phyloP scores from a whole-genome alignment of 2,113 vertebrate species.

The Cranoglanis bouderius region DNA sequence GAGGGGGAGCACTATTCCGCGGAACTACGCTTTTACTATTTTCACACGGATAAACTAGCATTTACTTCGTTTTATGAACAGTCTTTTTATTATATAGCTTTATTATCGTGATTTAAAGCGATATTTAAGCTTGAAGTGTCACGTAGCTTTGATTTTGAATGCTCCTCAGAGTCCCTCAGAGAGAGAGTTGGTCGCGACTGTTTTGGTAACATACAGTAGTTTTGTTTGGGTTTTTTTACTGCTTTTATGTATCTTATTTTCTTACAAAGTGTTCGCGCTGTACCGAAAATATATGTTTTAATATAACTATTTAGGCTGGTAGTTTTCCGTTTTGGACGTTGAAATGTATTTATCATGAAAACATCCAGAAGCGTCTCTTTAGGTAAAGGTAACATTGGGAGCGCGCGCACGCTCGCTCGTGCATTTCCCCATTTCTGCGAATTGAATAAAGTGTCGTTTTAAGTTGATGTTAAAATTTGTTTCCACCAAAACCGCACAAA shows the following conservation, averaged over 20 bases:
- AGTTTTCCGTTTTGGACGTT: not conserved
- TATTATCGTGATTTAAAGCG: not conserved
- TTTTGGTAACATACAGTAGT: constrained; percentile 14
- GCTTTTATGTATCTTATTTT: not conserved
- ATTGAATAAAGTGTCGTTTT: not conserved
- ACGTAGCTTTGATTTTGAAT: not conserved
- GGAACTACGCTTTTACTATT: not conserved
- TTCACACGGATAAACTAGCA: not conserved
- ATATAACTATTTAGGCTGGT: not conserved
- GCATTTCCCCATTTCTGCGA: not conserved
- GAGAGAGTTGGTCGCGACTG: constrained; percentile 18
- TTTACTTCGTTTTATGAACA: not conserved
- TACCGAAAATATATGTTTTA: not conserved
- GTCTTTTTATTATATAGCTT: accelerated
- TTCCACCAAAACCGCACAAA: not conserved
- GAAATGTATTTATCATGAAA: not conserved
- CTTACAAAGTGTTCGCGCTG: not conserved
- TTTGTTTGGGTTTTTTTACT: not conserved
- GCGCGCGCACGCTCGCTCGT: not conserved
- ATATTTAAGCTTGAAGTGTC: no score
- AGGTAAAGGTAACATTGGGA: not conserved
- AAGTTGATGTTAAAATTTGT: not conserved
- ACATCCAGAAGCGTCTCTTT: no score
- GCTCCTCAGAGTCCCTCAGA: not conserved
- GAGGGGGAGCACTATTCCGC: not conserved